Percentiles rank a stretch among this genome's conserved stretches.
Evolutionary conservation across 2,797 vertebrate species (phyloP).

Genomic region (Falco concolor): DNA sequence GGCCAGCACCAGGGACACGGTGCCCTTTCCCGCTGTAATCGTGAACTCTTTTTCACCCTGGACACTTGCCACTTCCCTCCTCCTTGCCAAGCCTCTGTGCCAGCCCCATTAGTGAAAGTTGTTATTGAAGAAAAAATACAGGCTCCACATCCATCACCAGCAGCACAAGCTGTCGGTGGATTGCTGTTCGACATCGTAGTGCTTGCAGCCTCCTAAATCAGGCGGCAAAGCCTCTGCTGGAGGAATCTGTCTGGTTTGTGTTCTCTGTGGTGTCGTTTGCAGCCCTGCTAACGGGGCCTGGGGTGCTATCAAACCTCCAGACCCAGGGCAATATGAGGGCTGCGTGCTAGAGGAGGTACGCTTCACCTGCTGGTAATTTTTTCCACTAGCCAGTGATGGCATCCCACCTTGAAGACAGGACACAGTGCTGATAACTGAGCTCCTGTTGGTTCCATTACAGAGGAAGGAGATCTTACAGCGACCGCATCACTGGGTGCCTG

Average conservation of each 20-base stretch:
- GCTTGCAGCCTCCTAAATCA: background rate
- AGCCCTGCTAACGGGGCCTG: background rate
- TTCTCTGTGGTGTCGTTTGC: accelerated
- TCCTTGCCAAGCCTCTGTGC: background rate
- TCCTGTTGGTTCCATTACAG: background rate
- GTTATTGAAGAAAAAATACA: background rate
- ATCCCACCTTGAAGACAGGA: background rate
- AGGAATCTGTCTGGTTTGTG: background rate
- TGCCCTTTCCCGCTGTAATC: background rate
- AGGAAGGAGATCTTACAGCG: accelerated
- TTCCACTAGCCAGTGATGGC: background rate
- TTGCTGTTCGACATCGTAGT: background rate
- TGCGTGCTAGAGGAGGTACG: accelerated
- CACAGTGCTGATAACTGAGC: background rate
- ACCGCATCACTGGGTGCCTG: background rate
- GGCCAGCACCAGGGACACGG: background rate
- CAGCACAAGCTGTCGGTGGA: background rate
- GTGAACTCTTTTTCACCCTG: conserved; percentile 3
- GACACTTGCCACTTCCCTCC: conserved; percentile 15
- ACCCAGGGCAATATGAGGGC: background rate
- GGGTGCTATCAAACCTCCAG: background rate
- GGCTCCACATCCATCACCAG: background rate
- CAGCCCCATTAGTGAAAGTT: conserved; percentile 26
- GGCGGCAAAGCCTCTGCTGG: background rate
- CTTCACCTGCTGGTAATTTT: background rate